Evolutionary conservation across 2,113 vertebrate genomes (phyloP).

Genomic region (Lota lota): DNA sequence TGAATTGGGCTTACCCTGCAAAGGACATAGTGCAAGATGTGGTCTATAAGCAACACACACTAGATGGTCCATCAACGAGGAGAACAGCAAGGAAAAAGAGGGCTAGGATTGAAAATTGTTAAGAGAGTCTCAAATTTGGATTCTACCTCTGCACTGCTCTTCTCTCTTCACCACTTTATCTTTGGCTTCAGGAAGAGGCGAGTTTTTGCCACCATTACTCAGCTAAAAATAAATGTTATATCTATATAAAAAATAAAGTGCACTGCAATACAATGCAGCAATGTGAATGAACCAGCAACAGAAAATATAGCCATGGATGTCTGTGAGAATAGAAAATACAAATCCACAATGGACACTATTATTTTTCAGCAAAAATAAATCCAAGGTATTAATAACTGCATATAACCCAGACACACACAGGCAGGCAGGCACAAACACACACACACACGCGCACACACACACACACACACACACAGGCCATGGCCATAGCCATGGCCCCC

Average conservation of each 20-base stretch:
- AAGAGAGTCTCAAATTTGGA: conserved; percentile 56
- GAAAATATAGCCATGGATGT: conserved; percentile 31
- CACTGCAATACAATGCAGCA: conserved; percentile 18
- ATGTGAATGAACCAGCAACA: conserved; percentile 39
- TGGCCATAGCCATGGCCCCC: not conserved
- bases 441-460: no score
- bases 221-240: conserved; percentile 41
- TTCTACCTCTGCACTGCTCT: conserved; percentile 54
- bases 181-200: conserved; percentile 50
- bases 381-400: no score
- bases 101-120: conserved; percentile 23
- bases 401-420: no score
- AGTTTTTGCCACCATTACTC: conserved; percentile 34
- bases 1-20: conserved; percentile 42
- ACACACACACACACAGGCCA: no score
- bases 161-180: conserved; percentile 58
- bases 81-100: conserved; percentile 37
- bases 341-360: not conserved
- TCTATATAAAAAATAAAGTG: conserved; percentile 38
- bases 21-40: conserved; percentile 28
- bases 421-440: no score
- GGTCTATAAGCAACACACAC: conserved; percentile 39
- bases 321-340: conserved; percentile 37
- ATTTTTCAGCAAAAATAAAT: no score
- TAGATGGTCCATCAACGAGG: conserved; percentile 40